Conservation (phyloP, 2,113 vertebrate genomes). For the Ancistrus triradiatus region DNA sequence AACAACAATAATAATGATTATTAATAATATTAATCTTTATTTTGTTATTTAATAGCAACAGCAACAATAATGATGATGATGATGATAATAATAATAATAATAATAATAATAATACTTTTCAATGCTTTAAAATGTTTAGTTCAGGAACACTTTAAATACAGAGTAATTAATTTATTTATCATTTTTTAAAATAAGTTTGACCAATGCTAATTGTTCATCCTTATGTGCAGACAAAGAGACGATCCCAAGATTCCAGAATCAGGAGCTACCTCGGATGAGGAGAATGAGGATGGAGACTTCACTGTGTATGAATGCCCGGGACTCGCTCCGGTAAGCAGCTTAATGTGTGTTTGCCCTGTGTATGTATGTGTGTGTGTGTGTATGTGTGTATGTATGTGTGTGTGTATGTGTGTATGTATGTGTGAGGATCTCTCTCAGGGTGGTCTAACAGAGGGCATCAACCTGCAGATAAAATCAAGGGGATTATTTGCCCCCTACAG, state of each 20-base stretch:
- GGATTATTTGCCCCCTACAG: conserved; percentile 12
- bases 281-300: conserved; percentile 93
- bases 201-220: conserved; percentile 9
- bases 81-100: no score
- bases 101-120: no score
- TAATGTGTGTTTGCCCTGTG: background rate
- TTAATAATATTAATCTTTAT: no score
- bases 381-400: background rate
- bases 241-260: conserved; percentile 78
- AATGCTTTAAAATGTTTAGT: no score
- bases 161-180: no score
- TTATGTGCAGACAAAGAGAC: conserved; percentile 74
- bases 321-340: conserved; percentile 82
- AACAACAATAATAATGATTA: no score
- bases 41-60: no score
- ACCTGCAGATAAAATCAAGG: conserved; percentile 6
- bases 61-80: no score
- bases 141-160: no score
- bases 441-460: background rate
- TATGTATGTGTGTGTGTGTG: background rate
- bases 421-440: background rate
- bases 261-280: conserved; percentile 80
- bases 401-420: conserved; percentile 1
- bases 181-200: background rate
- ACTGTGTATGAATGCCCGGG: conserved; percentile 94